phyloP scores from a whole-genome alignment of 2,113 vertebrate species.

The Deroptyus accipitrinus region DNA sequence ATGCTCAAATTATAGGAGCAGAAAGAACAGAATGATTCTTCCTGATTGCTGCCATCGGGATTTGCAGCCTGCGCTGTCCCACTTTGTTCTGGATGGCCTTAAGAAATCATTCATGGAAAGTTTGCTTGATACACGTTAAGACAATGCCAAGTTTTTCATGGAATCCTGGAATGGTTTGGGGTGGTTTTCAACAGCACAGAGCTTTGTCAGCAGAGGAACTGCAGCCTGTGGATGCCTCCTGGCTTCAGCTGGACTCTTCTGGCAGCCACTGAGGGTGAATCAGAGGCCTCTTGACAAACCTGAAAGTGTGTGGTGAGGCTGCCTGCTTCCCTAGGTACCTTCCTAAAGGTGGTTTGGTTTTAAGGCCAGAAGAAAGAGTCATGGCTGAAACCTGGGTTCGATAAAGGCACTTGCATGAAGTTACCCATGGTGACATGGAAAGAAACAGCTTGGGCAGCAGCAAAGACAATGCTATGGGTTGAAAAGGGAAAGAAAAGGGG shows the following conservation, averaged over 20 bases:
- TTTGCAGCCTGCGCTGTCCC: neutral
- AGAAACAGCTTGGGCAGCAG: neutral
- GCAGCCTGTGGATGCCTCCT: neutral
- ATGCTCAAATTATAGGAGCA: neutral
- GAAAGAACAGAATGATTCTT: neutral
- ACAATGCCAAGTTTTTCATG: neutral
- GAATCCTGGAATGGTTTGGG: neutral
- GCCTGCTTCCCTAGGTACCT: neutral
- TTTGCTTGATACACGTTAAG: neutral
- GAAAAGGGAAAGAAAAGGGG: neutral
- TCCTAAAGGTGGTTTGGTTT: neutral
- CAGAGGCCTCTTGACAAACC: conserved; percentile 14
- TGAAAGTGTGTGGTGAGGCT: neutral
- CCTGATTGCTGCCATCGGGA: neutral
- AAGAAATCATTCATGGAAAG: neutral
- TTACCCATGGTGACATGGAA: neutral
- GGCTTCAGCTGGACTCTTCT: neutral
- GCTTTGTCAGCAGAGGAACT: neutral
- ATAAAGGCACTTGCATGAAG: neutral
- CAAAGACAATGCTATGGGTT: neutral
- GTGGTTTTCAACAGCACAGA: neutral
- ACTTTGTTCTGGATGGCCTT: neutral
- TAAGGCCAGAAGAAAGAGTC: neutral
- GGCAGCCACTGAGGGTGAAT: neutral
- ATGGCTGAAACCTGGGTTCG: neutral